These are phyloP conservation scores for Peromyscus attwateri DNA, from an alignment of 2,797 vertebrate genomes.

Conservation along the genomic window DNA sequence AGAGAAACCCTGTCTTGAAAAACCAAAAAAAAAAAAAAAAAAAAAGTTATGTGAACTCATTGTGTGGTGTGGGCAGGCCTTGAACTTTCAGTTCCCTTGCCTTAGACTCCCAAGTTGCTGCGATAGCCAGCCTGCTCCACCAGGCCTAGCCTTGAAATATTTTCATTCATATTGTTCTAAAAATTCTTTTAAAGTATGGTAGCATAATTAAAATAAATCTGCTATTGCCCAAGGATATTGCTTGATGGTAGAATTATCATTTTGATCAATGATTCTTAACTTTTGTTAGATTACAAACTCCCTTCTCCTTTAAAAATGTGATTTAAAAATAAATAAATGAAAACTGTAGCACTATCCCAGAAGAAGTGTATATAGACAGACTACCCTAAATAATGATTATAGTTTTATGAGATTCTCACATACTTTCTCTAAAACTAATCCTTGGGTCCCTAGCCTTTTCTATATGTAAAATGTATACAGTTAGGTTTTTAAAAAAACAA, in stretches of 20 bases:
- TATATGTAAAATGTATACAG: neutral
- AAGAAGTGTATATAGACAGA: neutral
- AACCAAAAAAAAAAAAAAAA: too few relatives aligned
- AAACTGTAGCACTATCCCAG: neutral
- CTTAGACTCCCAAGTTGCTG: neutral
- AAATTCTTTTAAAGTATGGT: slow-evolving; percentile 6
- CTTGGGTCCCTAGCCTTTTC: neutral
- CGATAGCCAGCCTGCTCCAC: neutral
- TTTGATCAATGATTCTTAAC: slow-evolving; percentile 27
- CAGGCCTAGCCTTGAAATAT: neutral
- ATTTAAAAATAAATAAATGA: neutral
- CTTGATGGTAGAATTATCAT: neutral
- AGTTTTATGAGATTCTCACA: neutral
- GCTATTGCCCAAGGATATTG: neutral
- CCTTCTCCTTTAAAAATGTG: neutral
- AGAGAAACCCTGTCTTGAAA: too few relatives aligned
- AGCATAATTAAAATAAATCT: slow-evolving; percentile 41
- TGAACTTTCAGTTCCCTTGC: neutral
- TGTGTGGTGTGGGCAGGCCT: neutral
- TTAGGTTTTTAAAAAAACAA: neutral
- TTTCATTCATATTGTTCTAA: neutral
- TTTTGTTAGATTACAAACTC: neutral
- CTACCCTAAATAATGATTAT: neutral
- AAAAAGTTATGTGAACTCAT: neutral
- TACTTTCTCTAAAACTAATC: neutral